A percentile compares a stretch with the other conserved stretches of the same genome.
Evolutionary conservation across 2,113 vertebrate genomes (phyloP).

Genomic region (Eolophus roseicapilla): DNA sequence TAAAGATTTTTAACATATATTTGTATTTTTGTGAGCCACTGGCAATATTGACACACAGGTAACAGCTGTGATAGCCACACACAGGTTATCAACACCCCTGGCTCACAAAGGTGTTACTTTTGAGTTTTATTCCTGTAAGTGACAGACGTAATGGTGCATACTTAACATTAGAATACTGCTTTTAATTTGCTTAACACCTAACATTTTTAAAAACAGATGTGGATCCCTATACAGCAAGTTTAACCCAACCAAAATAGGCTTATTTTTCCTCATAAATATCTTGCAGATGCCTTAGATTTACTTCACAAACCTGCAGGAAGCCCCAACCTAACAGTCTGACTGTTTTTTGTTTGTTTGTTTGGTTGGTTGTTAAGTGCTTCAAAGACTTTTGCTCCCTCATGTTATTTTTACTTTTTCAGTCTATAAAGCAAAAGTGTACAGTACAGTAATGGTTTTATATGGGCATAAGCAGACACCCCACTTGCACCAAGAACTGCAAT

Average conservation of each 20-base stretch:
- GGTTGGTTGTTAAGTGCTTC: background rate
- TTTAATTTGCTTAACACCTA: background rate
- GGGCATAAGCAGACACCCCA: background rate
- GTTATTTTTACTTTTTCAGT: background rate
- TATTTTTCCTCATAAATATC: background rate
- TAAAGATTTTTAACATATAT: background rate
- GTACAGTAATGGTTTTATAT: background rate
- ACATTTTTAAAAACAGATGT: background rate
- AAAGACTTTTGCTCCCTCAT: background rate
- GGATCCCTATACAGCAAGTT: background rate
- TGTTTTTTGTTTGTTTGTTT: background rate
- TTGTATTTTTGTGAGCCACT: background rate
- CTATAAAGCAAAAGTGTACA: background rate
- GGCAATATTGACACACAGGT: accelerated
- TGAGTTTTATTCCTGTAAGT: background rate
- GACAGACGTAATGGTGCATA: background rate
- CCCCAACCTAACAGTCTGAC: background rate
- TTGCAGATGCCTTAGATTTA: background rate
- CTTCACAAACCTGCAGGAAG: background rate
- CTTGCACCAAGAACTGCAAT: background rate
- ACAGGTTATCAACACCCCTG: background rate
- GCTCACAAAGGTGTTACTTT: background rate
- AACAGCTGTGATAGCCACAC: background rate
- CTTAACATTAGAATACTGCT: background rate
- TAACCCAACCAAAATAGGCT: background rate